phyloP scores from a whole-genome alignment of 2,797 vertebrate genomes.

The Echiichthys vipera region DNA sequence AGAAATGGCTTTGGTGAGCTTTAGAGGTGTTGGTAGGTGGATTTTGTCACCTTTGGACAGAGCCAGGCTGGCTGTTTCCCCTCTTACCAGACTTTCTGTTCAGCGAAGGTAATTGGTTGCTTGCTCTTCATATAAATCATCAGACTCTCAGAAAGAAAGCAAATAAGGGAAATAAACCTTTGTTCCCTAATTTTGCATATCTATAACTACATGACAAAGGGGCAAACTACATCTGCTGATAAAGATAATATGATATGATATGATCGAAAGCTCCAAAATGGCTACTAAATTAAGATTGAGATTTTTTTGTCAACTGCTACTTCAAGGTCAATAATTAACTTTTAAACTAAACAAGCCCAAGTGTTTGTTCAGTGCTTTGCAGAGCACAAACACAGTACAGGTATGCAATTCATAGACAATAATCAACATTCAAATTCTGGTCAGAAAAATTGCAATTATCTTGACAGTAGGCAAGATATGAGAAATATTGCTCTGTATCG shows the following conservation, averaged over 20 bases:
- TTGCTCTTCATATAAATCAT: not conserved
- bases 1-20: too few relatives aligned
- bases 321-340: not conserved
- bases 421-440: not conserved
- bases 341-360: not conserved
- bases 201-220: not conserved
- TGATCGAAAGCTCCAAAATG: not conserved
- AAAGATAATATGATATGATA: not conserved
- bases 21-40: not conserved
- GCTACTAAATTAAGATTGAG: not conserved
- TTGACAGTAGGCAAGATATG: not conserved
- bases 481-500: not conserved
- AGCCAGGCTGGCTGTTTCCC: not conserved
- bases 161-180: not conserved
- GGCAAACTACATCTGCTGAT: not conserved
- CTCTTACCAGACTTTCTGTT: not conserved
- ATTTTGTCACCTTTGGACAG: not conserved
- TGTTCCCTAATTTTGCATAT: not conserved
- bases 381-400: not conserved
- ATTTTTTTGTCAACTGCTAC: not conserved
- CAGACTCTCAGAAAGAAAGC: not conserved
- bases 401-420: not conserved
- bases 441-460: not conserved
- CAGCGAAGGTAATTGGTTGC: not conserved
- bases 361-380: not conserved